phyloP scores from a whole-genome alignment of 1,140 invertebrate genomes.

The Aleiodes sp. region DNA sequence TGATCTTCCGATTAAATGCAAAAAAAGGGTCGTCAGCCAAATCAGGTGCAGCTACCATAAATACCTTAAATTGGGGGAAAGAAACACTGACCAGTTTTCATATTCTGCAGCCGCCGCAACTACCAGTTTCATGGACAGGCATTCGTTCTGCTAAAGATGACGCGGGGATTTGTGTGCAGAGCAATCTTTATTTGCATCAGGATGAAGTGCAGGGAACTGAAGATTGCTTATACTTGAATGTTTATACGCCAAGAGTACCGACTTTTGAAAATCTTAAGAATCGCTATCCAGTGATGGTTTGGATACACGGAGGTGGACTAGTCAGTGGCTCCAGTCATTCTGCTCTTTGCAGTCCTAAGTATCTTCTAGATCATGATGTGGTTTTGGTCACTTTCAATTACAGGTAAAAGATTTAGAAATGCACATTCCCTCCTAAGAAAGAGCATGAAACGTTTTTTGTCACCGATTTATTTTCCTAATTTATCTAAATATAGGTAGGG shows the following conservation, averaged over 20 bases:
- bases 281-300: constrained; percentile 77
- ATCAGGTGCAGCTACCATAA: constrained; percentile 67
- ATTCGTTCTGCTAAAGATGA: constrained; percentile 70
- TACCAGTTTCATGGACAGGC: constrained; percentile 70
- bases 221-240: constrained; percentile 88
- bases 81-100: too few relatives aligned
- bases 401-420: too few relatives aligned
- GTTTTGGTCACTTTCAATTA: constrained; percentile 84
- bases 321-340: constrained; percentile 73
- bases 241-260: constrained; percentile 75
- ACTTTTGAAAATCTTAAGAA: not conserved
- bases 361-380: constrained; percentile 77
- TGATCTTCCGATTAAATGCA: not conserved
- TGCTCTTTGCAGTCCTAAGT: constrained; percentile 76
- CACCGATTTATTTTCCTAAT: too few relatives aligned
- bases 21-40: not conserved
- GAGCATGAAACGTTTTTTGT: too few relatives aligned
- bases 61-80: too few relatives aligned
- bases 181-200: constrained; percentile 57
- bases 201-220: constrained; percentile 73
- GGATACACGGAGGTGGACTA: constrained; percentile 80
- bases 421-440: too few relatives aligned
- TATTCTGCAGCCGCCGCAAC: constrained; percentile 74
- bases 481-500: too few relatives aligned
- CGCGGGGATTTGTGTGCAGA: constrained; percentile 76